These are phyloP conservation scores for Holothuria glaberrima DNA, from an alignment of 35 echinoderm and acorn worm genomes.

Conservation along the genomic window DNA sequence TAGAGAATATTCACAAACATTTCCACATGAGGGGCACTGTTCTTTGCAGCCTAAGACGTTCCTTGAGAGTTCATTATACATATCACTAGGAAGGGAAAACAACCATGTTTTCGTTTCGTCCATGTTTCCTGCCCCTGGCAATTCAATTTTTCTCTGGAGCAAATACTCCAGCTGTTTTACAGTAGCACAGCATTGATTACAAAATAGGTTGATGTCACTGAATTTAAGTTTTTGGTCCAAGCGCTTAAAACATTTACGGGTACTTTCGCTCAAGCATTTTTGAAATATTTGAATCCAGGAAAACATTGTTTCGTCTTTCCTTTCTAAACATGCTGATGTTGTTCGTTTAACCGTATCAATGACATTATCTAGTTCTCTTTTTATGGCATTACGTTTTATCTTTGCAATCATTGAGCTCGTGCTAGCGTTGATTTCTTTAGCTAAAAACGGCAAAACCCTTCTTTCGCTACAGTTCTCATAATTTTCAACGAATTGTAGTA, in stretches of 20 bases:
- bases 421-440: background rate
- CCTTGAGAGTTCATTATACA: background rate
- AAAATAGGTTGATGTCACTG: background rate
- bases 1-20: background rate
- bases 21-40: background rate
- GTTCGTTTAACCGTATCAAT: background rate
- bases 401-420: background rate
- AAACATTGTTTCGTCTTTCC: background rate
- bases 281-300: background rate
- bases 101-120: conserved; percentile 13
- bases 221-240: background rate
- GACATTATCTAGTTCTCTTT: too few relatives aligned
- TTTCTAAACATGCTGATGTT: background rate
- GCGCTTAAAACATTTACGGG: background rate
- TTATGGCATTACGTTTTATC: background rate
- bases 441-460: background rate
- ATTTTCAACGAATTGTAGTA: background rate
- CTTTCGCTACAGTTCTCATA: background rate
- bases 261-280: background rate
- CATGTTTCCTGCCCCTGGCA: background rate
- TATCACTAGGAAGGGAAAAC: background rate
- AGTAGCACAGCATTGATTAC: background rate
- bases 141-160: background rate
- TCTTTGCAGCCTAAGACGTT: background rate
- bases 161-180: background rate